phyloP scores from a whole-genome alignment of 2,113 vertebrate species.

The Rhynchopsitta pachyrhyncha region DNA sequence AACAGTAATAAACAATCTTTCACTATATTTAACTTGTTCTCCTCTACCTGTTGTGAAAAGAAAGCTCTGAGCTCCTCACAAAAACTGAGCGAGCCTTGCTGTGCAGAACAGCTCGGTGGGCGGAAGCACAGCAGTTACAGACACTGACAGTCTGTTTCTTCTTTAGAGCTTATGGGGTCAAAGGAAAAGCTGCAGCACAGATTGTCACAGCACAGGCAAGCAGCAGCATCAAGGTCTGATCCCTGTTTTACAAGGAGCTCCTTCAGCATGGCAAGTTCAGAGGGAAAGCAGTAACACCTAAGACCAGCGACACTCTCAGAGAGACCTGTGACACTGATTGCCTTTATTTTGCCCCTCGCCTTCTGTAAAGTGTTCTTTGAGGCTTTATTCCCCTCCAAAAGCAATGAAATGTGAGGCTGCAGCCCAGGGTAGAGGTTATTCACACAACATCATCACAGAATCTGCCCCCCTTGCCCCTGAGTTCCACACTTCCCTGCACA shows the following conservation, averaged over 20 bases:
- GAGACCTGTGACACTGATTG: neutral
- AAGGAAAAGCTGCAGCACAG: neutral
- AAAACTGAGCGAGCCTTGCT: neutral
- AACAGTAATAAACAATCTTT: neutral
- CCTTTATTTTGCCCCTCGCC: neutral
- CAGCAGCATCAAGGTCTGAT: neutral
- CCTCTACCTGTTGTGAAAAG: neutral
- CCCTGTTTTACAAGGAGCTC: neutral
- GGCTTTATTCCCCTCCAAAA: neutral
- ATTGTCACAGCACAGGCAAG: neutral
- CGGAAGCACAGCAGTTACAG: neutral
- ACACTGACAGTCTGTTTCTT: neutral
- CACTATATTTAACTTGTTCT: neutral
- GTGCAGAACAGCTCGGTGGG: neutral
- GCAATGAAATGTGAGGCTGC: neutral
- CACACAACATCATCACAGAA: neutral
- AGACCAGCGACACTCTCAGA: neutral
- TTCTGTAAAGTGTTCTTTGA: neutral
- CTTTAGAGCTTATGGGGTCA: neutral
- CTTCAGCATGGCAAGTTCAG: neutral
- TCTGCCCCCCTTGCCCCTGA: neutral
- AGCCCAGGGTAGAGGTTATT: neutral
- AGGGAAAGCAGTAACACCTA: neutral
- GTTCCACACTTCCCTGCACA: neutral
- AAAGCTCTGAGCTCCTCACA: neutral